These are phyloP conservation scores for Tragelaphus strepsiceros DNA, from an alignment of 2,113 vertebrate species.

Conservation along the genomic window DNA sequence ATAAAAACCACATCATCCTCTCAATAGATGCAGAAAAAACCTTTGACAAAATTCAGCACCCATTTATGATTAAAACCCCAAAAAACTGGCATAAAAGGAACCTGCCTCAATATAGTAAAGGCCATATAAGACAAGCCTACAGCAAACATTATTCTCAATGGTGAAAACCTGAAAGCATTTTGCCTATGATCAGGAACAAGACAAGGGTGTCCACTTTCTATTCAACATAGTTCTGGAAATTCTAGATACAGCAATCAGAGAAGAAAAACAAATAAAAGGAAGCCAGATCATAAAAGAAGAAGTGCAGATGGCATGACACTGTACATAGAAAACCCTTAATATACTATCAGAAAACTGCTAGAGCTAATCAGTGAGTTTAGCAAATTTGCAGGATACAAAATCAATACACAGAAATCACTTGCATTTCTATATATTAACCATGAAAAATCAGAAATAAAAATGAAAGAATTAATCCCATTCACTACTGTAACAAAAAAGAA, in stretches of 20 bases:
- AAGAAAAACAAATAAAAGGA: neutral
- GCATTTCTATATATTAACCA: neutral
- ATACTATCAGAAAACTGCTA: neutral
- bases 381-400: neutral
- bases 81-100: neutral
- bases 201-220: neutral
- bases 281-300: neutral
- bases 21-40: neutral
- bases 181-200: neutral
- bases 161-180: neutral
- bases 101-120: neutral
- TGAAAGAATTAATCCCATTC: neutral
- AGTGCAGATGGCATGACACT: neutral
- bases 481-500: neutral
- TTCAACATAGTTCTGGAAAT: neutral
- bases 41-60: neutral
- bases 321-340: neutral
- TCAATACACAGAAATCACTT: neutral
- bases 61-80: neutral
- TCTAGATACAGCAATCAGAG: neutral
- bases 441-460: neutral
- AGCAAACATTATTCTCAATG: neutral
- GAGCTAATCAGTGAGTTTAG: neutral
- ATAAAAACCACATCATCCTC: neutral
- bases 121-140: neutral